These are phyloP conservation scores for Lampris megalopsis DNA, from an alignment of 2,113 vertebrate genomes.

Conservation along the genomic window DNA sequence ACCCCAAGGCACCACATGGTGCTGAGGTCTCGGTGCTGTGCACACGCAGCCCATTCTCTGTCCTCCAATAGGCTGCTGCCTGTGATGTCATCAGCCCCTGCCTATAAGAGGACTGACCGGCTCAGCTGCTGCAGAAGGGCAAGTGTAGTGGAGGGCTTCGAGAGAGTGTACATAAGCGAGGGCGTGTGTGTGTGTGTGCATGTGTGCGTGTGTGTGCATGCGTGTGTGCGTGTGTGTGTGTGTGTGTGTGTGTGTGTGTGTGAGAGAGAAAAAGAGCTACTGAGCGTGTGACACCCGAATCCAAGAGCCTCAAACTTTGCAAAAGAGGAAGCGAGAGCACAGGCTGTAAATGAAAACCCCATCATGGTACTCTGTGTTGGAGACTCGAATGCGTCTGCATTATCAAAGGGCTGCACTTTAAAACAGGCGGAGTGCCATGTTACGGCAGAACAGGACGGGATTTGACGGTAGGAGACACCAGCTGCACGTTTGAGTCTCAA, in stretches of 20 bases:
- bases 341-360: slow-evolving; percentile 33
- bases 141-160: slow-evolving; percentile 50
- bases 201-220: slow-evolving; percentile 25
- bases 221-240: slow-evolving; percentile 25
- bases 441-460: slow-evolving; percentile 11
- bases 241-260: background rate
- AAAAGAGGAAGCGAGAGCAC: slow-evolving; percentile 31
- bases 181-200: background rate
- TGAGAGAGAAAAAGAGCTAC: slow-evolving; percentile 7
- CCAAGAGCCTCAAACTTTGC: slow-evolving; percentile 20
- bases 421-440: slow-evolving; percentile 1
- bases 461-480: slow-evolving; percentile 51
- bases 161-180: slow-evolving; percentile 39
- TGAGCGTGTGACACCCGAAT: slow-evolving; percentile 23
- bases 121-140: slow-evolving; percentile 64
- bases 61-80: slow-evolving; percentile 63
- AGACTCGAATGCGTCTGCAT: slow-evolving; percentile 56
- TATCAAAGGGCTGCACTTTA: slow-evolving; percentile 46
- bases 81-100: slow-evolving; percentile 66
- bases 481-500: background rate
- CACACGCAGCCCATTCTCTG: slow-evolving; percentile 49
- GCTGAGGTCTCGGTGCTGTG: slow-evolving; percentile 32
- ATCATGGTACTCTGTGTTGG: slow-evolving; percentile 54
- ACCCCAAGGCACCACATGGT: slow-evolving; percentile 12
- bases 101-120: slow-evolving; percentile 57